Evolutionary conservation across 2,797 vertebrate genomes (phyloP).

Genomic region (Sparus aurata): DNA sequence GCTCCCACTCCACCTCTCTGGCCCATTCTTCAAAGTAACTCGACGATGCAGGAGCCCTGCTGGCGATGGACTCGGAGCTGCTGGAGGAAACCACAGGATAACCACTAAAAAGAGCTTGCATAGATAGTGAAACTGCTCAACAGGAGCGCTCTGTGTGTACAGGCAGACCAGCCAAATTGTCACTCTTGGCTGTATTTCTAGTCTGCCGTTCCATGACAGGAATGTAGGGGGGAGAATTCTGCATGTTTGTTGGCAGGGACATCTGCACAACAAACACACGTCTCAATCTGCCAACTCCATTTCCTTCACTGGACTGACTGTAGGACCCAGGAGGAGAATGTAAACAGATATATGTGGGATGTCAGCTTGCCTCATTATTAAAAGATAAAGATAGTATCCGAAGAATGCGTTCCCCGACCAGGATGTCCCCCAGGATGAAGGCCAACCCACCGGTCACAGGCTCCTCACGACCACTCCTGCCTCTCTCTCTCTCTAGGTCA

Average conservation of each 20-base stretch:
- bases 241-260: slow-evolving; percentile 60
- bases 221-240: slow-evolving; percentile 53
- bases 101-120: slow-evolving; percentile 64
- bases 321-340: slow-evolving; percentile 43
- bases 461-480: slow-evolving; percentile 22
- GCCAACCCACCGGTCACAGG: slow-evolving; percentile 43
- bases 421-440: slow-evolving; percentile 39
- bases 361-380: slow-evolving; percentile 55
- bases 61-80: slow-evolving; percentile 55
- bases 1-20: slow-evolving; percentile 24
- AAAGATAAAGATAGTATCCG: slow-evolving; percentile 69
- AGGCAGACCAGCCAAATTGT: slow-evolving; percentile 62
- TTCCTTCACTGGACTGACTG: slow-evolving; percentile 43
- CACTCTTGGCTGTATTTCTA: slow-evolving; percentile 53
- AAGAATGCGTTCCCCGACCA: slow-evolving; percentile 65
- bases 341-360: slow-evolving; percentile 63
- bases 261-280: slow-evolving; percentile 53
- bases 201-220: slow-evolving; percentile 49
- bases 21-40: slow-evolving; percentile 41
- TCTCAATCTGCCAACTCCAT: slow-evolving; percentile 51
- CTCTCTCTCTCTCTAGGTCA: slow-evolving; percentile 1
- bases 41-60: slow-evolving; percentile 49
- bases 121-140: slow-evolving; percentile 58
- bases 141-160: slow-evolving; percentile 51
- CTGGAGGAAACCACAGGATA: slow-evolving; percentile 65